These are phyloP conservation scores for Peucedramus taeniatus DNA, from an alignment of 2,113 vertebrate species.

Conservation along the genomic window DNA sequence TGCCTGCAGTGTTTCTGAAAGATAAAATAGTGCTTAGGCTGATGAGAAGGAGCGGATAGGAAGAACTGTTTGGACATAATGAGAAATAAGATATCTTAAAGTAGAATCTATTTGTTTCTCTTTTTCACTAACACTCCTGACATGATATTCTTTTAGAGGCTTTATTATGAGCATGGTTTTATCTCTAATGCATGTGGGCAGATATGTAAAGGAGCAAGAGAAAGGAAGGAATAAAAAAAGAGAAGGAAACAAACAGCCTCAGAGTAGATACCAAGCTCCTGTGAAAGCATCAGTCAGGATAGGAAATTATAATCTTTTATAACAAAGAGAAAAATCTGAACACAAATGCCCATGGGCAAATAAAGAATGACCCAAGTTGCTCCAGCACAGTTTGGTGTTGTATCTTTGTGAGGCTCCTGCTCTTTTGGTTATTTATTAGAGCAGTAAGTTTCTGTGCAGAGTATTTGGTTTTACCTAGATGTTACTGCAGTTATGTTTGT, in stretches of 20 bases:
- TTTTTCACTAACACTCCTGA: neutral
- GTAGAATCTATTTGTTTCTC: neutral
- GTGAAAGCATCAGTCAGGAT: neutral
- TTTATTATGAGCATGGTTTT: neutral
- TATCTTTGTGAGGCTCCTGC: neutral
- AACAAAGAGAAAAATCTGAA: neutral
- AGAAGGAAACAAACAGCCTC: neutral
- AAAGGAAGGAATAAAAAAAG: neutral
- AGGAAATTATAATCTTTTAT: neutral
- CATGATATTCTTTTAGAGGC: neutral
- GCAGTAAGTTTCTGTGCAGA: neutral
- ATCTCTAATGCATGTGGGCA: neutral
- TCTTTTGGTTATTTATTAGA: neutral
- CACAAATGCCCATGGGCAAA: neutral
- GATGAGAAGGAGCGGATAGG: neutral
- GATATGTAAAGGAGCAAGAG: neutral
- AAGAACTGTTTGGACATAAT: neutral
- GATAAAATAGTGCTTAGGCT: neutral
- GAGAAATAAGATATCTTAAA: neutral
- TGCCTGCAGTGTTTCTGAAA: slow-evolving; percentile 30
- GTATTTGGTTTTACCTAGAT: neutral
- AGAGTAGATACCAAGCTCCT: neutral
- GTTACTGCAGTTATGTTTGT: neutral
- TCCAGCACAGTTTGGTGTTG: neutral
- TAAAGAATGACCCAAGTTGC: neutral